A percentile compares a stretch with the other conserved stretches of the same genome.
These are phyloP conservation scores for Pandion haliaetus DNA, from an alignment of 2,113 vertebrate species.

Conservation along the genomic window DNA sequence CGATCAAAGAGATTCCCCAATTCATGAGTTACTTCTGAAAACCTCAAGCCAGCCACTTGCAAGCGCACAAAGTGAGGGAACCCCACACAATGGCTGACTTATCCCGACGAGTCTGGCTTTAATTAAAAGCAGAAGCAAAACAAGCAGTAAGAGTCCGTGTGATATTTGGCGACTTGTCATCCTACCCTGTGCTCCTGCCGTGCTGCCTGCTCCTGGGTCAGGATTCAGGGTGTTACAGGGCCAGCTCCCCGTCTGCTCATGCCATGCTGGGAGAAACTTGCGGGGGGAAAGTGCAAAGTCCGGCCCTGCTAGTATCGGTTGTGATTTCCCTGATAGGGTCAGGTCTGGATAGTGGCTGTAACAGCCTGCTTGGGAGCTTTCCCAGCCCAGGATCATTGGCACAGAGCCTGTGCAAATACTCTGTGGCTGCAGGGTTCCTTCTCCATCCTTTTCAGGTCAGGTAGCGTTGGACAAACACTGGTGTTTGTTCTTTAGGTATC, in stretches of 20 bases:
- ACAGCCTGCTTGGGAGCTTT: background rate
- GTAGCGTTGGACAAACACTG: background rate
- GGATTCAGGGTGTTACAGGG: background rate
- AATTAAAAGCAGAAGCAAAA: conserved; percentile 19
- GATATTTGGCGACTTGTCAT: background rate
- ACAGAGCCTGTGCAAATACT: background rate
- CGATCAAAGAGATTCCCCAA: background rate
- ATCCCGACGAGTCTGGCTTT: background rate
- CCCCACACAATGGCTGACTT: background rate
- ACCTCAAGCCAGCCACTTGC: background rate
- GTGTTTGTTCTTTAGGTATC: background rate
- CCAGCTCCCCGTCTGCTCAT: background rate
- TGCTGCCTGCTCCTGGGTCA: background rate
- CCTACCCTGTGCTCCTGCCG: background rate
- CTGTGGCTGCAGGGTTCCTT: background rate
- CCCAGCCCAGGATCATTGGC: background rate
- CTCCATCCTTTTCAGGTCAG: background rate
- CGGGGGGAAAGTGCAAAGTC: background rate
- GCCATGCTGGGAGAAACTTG: accelerated
- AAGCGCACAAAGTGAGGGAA: background rate
- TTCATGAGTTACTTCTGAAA: background rate
- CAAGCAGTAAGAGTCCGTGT: background rate
- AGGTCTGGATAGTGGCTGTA: background rate
- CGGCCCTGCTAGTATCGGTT: background rate
- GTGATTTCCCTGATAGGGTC: background rate